Evolutionary conservation across 2,797 vertebrate genomes (phyloP), one percentile per base, ranked within the genome.

Genomic region (Typhlichthys subterraneus): DNA sequence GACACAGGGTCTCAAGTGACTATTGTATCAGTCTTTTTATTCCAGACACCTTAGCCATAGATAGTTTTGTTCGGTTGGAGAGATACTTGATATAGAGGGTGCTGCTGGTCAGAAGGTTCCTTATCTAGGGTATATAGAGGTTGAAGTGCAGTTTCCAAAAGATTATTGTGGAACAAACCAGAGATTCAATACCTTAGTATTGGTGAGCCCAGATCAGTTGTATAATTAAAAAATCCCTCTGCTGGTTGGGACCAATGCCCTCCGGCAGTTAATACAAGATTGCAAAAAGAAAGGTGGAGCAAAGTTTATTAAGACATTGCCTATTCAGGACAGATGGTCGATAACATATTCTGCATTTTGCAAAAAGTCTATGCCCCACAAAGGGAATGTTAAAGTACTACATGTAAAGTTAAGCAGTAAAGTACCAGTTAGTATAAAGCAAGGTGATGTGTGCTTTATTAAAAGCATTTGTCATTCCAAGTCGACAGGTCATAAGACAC

Each of bases 121-220:
- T 45, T 69, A 69, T 46, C 17, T 73, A 8, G 55, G 61, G 1
- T 64, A 67, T 17, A 64, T 52, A 51, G 65, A 68, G 46, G 61
- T 69, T 8, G 45, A 65, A n/a, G 51, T 70, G 2, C 58, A 62
- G 8, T 71, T 71, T 45, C 63, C 53, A 2, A 12, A 50, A 31
- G 15, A 23, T 33, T 23, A 1, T 1, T 75, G 67, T 63, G 55
- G 53, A 1, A 75, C 57, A 12, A 50, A 17, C 12, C 15, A 14
- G 47, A 2, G 8, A 12, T 57, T 75, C 38, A 57, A 3, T 15
- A 15, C 45, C 12, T n/a, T 68, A 7, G 33, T 38, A 5, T 38
- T 38, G 33, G 33, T 38, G 33, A 38, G 29, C 31, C 58, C 59
- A 19, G 51, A 68, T 49, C 51, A 56, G 12, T 12, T 14, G 14